Evolutionary conservation across 2,797 vertebrate genomes (phyloP), one percentile per base, ranked within the genome.

Genomic region (Pseudomugil tenellus): DNA sequence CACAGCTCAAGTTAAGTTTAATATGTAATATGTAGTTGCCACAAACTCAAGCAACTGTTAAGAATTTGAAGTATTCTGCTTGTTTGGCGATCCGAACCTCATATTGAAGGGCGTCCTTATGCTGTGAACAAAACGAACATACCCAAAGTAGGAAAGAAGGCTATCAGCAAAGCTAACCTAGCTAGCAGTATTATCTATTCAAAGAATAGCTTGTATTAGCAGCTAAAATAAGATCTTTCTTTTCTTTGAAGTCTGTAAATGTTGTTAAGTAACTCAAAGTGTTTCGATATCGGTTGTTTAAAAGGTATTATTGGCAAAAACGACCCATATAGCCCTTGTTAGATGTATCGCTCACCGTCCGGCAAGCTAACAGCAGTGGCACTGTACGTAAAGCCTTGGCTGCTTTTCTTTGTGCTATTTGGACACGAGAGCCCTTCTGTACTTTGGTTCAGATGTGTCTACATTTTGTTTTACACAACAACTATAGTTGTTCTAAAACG

Each of bases 381-480:
- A 70, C 62, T 67, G 68, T 65, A 74, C 64, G 58, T 21, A 59
- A 43, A 77, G 76, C 72, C 69, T 19, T 14, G 62, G 70, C 77
- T 83, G 80, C 72, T 58, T 77, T 84, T 61, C 89, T 89, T 92
- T 91, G 89, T 92, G 87, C 74, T 81, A 65, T 6, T 29, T 48
- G 28, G 21, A 67, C 55, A 79, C 73, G 59, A 35, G 2, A 56
- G 64, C 43, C 43, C n/a, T 57, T 57, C 56, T 28, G 19, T 56
- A 37, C 49, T 43, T 58, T 75, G 68, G 23, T 55, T n/a, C 16
- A 17, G 2, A 29, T 17, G 26, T 56, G 69, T 2, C 2, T 54
- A 35, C 32, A 12, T 41, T 63, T 61, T 1, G 0, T 1, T 4
- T 26, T 26, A 16, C 25, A 52, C 13, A n/a, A n/a, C 14, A 2